Evolutionary conservation across 2,888 invertebrate genomes (phyloP), one percentile per base, ranked within the genome.

Genomic region (Chymomyza procnemis): DNA sequence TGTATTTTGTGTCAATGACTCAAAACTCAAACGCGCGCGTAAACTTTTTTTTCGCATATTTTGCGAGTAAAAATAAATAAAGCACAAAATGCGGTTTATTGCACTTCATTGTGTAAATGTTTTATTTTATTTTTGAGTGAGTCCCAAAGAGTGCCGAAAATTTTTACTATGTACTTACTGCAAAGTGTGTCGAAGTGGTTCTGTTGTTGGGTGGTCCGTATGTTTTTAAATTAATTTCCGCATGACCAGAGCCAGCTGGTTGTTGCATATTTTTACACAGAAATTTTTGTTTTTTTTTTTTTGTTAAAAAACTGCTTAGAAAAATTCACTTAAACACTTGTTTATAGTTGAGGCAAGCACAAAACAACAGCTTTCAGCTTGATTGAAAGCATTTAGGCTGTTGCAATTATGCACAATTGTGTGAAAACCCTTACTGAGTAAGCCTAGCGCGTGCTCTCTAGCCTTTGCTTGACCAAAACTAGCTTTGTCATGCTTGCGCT

Each of bases 21-120:
- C 73, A 77, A 76, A 62, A 63, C 73, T 67, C 71, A 79, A 82
- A 84, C 79, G 86, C 75, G 81, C 81, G 87, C 81, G 87, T 61
- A 73, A 81, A 71, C 57, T 50, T 67, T 41, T 41, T 26, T 55
- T 72, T 62, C 58, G 54, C 66, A 67, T 26, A 6, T 26, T 26
- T 26, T 26, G 60, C 66, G 57, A 76, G 66, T 73, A 74, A 79
- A 81, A 81, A 85, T 73, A 83, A 73, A 54, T 54, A 54, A 73
- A 26, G 8, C 26, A 54, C 62, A 47, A 76, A 81, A 76, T 71
- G 79, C 79, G 77, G 85, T 87, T 82, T 82, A 78, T 81, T 81
- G 87, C 85, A 75, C 82, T 84, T 69, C 69, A 76, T 76, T 79
- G 76, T 81, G 75, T 71, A 84, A 86, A 78, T 68, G 3, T 59